phyloP scores from a whole-genome alignment of 2,113 vertebrate genomes.

The Ascaphus truei region DNA sequence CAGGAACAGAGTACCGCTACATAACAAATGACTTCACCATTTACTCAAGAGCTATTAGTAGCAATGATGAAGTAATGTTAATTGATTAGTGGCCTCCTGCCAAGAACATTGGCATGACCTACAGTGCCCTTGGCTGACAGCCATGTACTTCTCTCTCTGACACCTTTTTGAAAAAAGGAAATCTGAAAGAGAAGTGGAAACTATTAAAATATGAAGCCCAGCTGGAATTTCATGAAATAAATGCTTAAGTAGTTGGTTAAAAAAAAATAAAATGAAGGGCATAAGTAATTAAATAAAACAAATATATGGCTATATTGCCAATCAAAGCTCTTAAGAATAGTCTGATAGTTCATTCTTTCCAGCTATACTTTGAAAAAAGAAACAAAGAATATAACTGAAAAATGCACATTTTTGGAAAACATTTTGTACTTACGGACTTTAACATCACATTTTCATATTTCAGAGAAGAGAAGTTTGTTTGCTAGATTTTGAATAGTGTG shows the following conservation, averaged over 20 bases:
- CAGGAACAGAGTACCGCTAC: slow-evolving; percentile 56
- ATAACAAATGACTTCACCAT: slow-evolving; percentile 66
- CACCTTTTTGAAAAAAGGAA: slow-evolving; percentile 50
- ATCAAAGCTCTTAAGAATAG: neutral
- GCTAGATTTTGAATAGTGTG: too few relatives aligned
- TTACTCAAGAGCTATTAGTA: slow-evolving; percentile 63
- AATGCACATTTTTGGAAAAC: too few relatives aligned
- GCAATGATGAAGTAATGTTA: slow-evolving; percentile 72
- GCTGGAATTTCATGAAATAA: slow-evolving; percentile 66
- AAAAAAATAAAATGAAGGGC: too few relatives aligned
- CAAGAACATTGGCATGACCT: slow-evolving; percentile 69
- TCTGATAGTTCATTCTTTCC: too few relatives aligned
- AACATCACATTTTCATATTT: too few relatives aligned
- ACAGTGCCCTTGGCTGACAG: slow-evolving; percentile 62
- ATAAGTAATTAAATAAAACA: slow-evolving; percentile 67
- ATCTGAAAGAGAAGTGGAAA: slow-evolving; percentile 61
- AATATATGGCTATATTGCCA: neutral
- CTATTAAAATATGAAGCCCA: slow-evolving; percentile 46
- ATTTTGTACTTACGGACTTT: too few relatives aligned
- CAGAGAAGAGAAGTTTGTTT: too few relatives aligned
- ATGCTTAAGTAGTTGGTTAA: slow-evolving; percentile 62
- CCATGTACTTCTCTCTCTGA: slow-evolving; percentile 51
- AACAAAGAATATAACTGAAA: neutral
- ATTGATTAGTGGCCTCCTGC: slow-evolving; percentile 72
- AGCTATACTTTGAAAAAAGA: neutral